Base-by-base conservation (phyloP, 1,140 invertebrate species). In the Drosophila kanapiae region DNA sequence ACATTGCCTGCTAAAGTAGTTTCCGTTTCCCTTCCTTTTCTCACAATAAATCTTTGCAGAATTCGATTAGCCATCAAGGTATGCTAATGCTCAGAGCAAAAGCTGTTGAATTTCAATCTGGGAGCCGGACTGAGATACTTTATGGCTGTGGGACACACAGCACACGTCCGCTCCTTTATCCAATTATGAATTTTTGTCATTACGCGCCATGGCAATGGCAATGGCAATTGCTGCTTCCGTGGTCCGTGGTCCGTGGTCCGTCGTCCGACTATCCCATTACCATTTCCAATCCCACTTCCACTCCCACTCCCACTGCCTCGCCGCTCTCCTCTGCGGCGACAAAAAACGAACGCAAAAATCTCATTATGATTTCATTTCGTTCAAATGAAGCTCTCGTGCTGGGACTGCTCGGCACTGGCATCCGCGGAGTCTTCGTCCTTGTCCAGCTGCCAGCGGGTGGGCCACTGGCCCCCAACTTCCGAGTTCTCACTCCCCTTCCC, bases 331-430 rank as follows among this genome's bases (percentile, higher is more conserved):
- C 42, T 78, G 78, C 67, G 71, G 75, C 71, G 72, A 75, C 68
- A 78, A 78, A 86, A 86, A 82, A 83, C 77, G 74, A 88, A 90
- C 85, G 82, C 82, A 86, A 88, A 88, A 91, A 91, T 91, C 88
- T 91, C 88, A 91, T 91, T 91, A 91, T 91, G 88, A 91, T 91
- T 91, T 91, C 88, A 91, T 91, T 91, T 91, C 84, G 88, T 79
- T 91, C 81, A 90, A 90, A 90, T 90, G 85, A 90, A 91, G 82
- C 81, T 62, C 75, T 91, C 71, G 81, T 75, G 78, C 78, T 76
- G 85, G 78, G 88, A 80, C 77, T 80, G 48, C 35, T 54, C 31
- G 31, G 63, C 38, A 49, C 48, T 72, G 63, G 51, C 69, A 63
- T 43, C 62, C 57, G 60, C 57, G 68, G 40, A 35, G 59, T 51